Percentiles rank a stretch among this genome's conserved stretches.
Evolutionary conservation across 2,888 invertebrate species (phyloP).

Genomic region (Anorthoa munda): DNA sequence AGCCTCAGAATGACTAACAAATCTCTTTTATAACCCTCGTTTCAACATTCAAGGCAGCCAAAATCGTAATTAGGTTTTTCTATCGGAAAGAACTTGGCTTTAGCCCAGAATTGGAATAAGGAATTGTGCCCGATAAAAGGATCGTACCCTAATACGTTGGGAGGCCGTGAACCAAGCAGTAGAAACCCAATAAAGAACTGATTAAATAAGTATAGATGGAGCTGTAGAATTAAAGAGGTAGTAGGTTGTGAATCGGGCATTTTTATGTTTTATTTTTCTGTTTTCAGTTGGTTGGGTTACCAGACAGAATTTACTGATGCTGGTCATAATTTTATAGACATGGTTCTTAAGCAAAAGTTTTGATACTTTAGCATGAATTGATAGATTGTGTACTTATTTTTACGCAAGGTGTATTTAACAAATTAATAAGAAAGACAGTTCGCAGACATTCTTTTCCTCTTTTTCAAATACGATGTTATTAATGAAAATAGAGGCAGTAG

Average conservation of each 20-base stretch:
- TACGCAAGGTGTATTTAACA: too few relatives aligned
- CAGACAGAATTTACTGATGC: neutral
- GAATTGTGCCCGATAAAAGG: slow-evolving; percentile 45
- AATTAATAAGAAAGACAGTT: too few relatives aligned
- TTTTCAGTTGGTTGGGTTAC: neutral
- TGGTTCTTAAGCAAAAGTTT: too few relatives aligned
- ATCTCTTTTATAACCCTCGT: slow-evolving; percentile 23
- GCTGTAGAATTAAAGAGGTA: slow-evolving; percentile 6
- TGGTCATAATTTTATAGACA: neutral
- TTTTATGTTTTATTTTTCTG: slow-evolving; percentile 1
- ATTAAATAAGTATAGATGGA: slow-evolving; percentile 37
- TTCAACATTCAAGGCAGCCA: slow-evolving; percentile 8
- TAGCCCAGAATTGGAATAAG: slow-evolving; percentile 53
- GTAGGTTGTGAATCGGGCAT: neutral
- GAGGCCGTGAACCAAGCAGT: slow-evolving; percentile 25
- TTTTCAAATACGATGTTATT: too few relatives aligned
- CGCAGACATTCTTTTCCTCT: too few relatives aligned
- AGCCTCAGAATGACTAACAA: slow-evolving; percentile 18
- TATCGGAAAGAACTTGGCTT: slow-evolving; percentile 50
- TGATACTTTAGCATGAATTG: too few relatives aligned
- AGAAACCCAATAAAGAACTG: slow-evolving; percentile 41
- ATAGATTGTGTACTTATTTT: too few relatives aligned
- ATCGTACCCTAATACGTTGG: slow-evolving; percentile 31
- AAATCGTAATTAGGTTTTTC: slow-evolving; percentile 56
- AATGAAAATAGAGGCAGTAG: neutral